These are phyloP conservation scores for Monopis laevigella DNA, from an alignment of 2,888 invertebrate genomes.

Conservation along the genomic window DNA sequence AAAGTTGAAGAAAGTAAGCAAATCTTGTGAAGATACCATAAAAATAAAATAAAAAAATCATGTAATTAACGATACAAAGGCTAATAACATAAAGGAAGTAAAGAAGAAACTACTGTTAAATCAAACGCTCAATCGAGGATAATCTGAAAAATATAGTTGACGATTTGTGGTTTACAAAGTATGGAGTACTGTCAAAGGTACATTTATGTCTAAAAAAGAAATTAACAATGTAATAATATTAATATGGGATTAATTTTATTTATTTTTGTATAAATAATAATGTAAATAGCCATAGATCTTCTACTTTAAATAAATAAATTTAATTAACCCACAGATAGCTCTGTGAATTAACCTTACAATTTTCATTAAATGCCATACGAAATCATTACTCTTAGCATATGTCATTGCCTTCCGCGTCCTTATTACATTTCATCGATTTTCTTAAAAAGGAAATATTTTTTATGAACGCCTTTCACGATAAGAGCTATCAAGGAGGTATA, in stretches of 20 bases:
- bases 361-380: neutral
- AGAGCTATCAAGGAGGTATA: neutral
- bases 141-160: neutral
- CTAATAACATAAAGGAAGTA: constrained; percentile 1
- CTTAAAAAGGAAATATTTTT: neutral
- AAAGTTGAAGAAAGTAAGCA: too few relatives aligned
- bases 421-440: neutral
- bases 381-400: neutral
- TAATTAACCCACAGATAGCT: neutral
- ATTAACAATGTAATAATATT: neutral
- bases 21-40: too few relatives aligned
- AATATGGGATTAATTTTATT: neutral
- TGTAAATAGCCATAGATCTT: neutral
- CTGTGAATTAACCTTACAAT: neutral
- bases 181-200: too few relatives aligned
- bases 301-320: neutral
- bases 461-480: neutral
- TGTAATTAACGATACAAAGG: constrained; percentile 2
- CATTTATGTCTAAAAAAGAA: too few relatives aligned
- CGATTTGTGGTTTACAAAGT: neutral
- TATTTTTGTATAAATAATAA: neutral
- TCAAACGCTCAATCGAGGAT: neutral
- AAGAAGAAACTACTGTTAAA: constrained; percentile 5
- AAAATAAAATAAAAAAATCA: neutral
- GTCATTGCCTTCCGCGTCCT: neutral